Evolutionary conservation across 2,113 vertebrate genomes (phyloP), one percentile per base, ranked within the genome.

Genomic region (Erpornis zantholeuca): DNA sequence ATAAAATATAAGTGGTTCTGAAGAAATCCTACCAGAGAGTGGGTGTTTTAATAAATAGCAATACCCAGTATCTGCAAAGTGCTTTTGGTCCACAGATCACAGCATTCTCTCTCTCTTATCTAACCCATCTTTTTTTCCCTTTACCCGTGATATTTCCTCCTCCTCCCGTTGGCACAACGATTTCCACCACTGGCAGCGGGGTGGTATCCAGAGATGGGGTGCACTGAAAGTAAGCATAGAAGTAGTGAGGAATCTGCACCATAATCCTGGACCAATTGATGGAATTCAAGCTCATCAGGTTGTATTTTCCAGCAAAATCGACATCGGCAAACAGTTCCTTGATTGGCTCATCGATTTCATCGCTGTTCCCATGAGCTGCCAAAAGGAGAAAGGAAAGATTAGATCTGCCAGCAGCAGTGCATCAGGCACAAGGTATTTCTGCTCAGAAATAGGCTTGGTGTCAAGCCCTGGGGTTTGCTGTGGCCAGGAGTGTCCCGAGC

Each of bases 251-350:
- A 4, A 99, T 98, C 97, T 99, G 99, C 89, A 99, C 96, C 92
- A 99, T 98, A 94, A 99, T 94, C 75, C 99, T 97, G 5, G 98
- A 98, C 99, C 99, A 99, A 85, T 99, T 99, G 84, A 99, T 91
- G 0, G 99, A 99, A 94, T 99, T 99, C 76, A 99, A 95, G 89
- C 99, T 99, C 98, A 99, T 99, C 61, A 99, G 96, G 14, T 97
- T 91, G 38, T 98, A 95, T 57, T 95, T 96, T 88, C 82, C 93
- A 66, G 98, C 98, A 94, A 99, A 98, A 53, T 98, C 65, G 1
- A 86, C 89, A 33, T 99, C 99, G 0, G 98, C 96, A 29, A 99
- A 99, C 69, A 99, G 96, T 1, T 97, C 97, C 72, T 98, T 98
- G 95, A 99, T 97, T 0, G 98, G 98, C 44, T 97, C 97, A 25